These are phyloP conservation scores for Lasioglossum marginatum DNA, from an alignment of 2,888 invertebrate genomes.

Conservation along the genomic window DNA sequence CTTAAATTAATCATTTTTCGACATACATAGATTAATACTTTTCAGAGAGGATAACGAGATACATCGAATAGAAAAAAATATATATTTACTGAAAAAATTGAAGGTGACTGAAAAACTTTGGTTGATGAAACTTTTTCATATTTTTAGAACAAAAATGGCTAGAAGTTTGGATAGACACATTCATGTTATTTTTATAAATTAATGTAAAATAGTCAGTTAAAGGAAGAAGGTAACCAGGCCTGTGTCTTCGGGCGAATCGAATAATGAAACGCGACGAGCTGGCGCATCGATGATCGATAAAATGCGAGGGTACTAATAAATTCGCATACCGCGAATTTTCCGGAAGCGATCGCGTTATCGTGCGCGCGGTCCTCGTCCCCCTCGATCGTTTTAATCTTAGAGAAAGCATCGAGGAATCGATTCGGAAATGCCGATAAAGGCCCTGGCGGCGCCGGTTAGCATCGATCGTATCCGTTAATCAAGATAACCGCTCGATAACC, in stretches of 20 bases:
- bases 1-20: too few relatives aligned
- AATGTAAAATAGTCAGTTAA: not conserved
- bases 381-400: constrained; percentile 40
- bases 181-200: not conserved
- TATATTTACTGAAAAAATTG: too few relatives aligned
- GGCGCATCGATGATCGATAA: not conserved
- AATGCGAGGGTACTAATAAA: not conserved
- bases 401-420: constrained; percentile 17
- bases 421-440: not conserved
- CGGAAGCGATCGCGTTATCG: constrained; percentile 10
- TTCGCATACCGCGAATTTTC: constrained; percentile 12
- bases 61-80: too few relatives aligned
- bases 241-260: not conserved
- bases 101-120: too few relatives aligned
- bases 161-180: too few relatives aligned
- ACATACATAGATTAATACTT: too few relatives aligned
- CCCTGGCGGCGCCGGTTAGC: constrained; percentile 10
- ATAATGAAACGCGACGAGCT: not conserved
- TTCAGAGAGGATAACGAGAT: too few relatives aligned
- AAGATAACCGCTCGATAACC: constrained; percentile 57
- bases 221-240: not conserved
- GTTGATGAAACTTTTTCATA: too few relatives aligned
- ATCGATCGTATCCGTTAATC: constrained; percentile 54
- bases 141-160: too few relatives aligned
- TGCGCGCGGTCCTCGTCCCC: not conserved